Evolutionary conservation across 2,113 vertebrate genomes (phyloP).

Genomic region (Ictalurus furcatus): DNA sequence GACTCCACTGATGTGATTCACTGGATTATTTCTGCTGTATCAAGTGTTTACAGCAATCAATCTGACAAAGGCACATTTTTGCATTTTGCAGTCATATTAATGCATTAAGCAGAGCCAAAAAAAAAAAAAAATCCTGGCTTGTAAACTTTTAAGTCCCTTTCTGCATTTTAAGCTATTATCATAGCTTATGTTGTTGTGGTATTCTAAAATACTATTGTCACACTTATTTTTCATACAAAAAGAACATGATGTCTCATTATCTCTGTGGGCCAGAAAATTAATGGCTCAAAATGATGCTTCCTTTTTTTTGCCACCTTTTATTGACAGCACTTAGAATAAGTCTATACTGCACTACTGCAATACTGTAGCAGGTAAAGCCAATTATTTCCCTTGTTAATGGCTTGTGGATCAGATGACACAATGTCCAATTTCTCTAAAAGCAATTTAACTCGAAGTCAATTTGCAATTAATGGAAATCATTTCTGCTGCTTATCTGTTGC

Average conservation of each 20-base stretch:
- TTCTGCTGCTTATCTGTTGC: not conserved
- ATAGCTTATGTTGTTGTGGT: not conserved
- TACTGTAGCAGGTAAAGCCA: not conserved
- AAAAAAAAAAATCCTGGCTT: not conserved
- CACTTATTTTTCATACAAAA: not conserved
- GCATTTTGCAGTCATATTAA: not conserved
- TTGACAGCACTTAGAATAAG: not conserved
- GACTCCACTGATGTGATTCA: not conserved
- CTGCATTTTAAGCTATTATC: not conserved
- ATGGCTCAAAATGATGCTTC: not conserved
- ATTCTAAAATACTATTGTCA: not conserved
- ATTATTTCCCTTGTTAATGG: not conserved
- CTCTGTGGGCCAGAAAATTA: not conserved
- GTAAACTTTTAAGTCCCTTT: not conserved
- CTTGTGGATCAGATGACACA: not conserved
- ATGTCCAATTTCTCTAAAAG: not conserved
- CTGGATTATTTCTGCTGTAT: not conserved
- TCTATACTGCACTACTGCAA: not conserved
- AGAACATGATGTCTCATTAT: not conserved
- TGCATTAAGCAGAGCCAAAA: not conserved
- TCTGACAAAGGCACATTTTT: not conserved
- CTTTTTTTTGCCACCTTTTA: not conserved
- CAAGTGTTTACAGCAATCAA: not conserved
- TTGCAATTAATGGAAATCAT: slow-evolving; percentile 9
- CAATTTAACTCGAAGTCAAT: not conserved